Conservation (phyloP, 2,113 vertebrate genomes). For the Glaucomys volans region DNA sequence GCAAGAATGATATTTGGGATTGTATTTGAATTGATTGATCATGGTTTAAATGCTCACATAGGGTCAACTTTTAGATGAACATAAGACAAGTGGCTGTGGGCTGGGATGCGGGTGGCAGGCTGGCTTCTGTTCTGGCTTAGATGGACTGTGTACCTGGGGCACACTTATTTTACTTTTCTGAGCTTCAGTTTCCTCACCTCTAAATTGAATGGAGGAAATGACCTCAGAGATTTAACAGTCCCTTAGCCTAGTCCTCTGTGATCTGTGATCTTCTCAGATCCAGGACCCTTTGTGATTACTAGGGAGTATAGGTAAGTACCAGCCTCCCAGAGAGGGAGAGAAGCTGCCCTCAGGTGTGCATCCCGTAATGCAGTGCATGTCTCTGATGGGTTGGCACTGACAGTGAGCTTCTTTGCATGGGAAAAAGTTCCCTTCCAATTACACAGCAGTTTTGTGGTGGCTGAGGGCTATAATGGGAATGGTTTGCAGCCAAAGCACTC, state of each 20-base stretch:
- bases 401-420: slow-evolving; percentile 85
- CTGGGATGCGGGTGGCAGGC: too few relatives aligned
- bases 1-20: slow-evolving; percentile 42
- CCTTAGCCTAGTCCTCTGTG: background rate
- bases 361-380: slow-evolving; percentile 69
- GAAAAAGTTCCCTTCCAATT: slow-evolving; percentile 89
- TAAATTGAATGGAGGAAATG: background rate
- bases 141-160: background rate
- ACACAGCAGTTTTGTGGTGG: slow-evolving; percentile 90
- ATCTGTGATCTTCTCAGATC: background rate
- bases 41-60: slow-evolving; percentile 27
- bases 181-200: slow-evolving; percentile 24
- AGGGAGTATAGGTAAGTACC: slow-evolving; percentile 39
- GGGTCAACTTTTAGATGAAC: background rate
- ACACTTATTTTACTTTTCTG: background rate
- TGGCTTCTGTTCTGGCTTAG: background rate
- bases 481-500: slow-evolving; percentile 87
- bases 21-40: slow-evolving; percentile 60
- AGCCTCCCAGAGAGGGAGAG: slow-evolving; percentile 74
- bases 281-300: background rate
- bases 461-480: slow-evolving; percentile 89
- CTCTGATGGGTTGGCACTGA: slow-evolving; percentile 82
- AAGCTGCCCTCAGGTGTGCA: slow-evolving; percentile 79
- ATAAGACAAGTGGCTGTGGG: background rate
- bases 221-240: background rate